Base-by-base conservation (phyloP, 2,113 vertebrate species). In the Xenopus borealis region DNA sequence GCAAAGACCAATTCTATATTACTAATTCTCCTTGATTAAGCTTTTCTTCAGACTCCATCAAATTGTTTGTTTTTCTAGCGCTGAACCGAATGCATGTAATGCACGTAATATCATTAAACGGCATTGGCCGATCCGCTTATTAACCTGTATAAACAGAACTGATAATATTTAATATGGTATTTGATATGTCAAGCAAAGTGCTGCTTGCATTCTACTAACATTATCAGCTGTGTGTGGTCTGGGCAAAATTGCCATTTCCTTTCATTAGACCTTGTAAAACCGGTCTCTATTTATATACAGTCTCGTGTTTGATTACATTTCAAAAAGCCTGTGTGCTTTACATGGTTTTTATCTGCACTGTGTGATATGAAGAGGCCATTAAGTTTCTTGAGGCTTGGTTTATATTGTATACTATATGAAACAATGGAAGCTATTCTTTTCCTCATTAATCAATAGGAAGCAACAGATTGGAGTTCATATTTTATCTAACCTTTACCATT, bases 191-290 rank as follows among this genome's bases (percentile, higher is more conserved):
- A 62, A 69, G 74, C 47, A 62, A 33, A 57, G 74, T 55, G 67
- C 62, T 77, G 46, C 58, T 9, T 9, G 18, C 18, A 14, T 50
- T 57, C 61, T 69, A 57, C 63, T 53, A 69, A 62, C 61, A 77
- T 64, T 70, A 76, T 77, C 59, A 77, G 71, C 83, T 79, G 81
- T 84, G 85, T 88, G 87, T 88, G 86, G 86, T 82, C 87, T 79
- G 63, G 63, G 66, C 78, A 80, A 78, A 76, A 58, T 65, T 10
- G 46, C 72, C 70, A 72, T 80, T 82, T 81, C 74, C 82, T 83
- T 83, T 81, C 66, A 64, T 46, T 81, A 79, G 80, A 67, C 79
- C 71, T 63, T 47, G 63, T 46, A 72, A 70, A 84, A 77, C 66
- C 70, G 82, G 79, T 58, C 76, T 71, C 67, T 76, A 55, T 79